Base-by-base conservation (phyloP, 2,888 invertebrate species). In the Anagyrus pseudococci region DNA sequence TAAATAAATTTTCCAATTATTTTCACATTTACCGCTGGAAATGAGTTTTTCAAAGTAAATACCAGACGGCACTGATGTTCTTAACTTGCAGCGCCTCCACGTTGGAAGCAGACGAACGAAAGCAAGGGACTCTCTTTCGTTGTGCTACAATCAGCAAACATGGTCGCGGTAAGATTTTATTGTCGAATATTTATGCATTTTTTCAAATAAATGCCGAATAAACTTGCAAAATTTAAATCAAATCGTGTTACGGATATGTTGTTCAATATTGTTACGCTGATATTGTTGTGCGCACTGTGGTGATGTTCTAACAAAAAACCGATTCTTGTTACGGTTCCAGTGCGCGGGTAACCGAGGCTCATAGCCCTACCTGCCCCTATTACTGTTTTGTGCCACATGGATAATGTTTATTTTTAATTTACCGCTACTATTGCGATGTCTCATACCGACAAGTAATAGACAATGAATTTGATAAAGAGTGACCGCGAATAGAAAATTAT, bases 91-190 rank as follows among this genome's bases (percentile, higher is more conserved):
- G n/a, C n/a, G n/a, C n/a, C n/a, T n/a, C n/a, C n/a, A n/a, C n/a
- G n/a, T n/a, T n/a, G n/a, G n/a, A n/a, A n/a, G n/a, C n/a, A n/a
- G n/a, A n/a, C n/a, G n/a, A 22, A n/a, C 29, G 26, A 52, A 64
- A 23, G 37, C 26, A 1, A 2, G 2, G 2, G 22, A 20, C 33
- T 8, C 46, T 62, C 61, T 73, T 75, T 71, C 72, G 63, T 69
- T 72, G 66, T 62, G 67, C 63, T 54, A 63, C 64, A 64, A 69
- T 56, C 58, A 62, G 69, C 69, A 70, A 76, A 73, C 61, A 78
- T 78, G 78, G 75, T 73, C 69, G 74, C 69, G 73, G 78, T 78
- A 72, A 77, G 78, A 69, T 50, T 23, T 20, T 64, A 2, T 64
- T 54, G 2, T 22, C 37, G 53, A 50, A 57, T 53, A 26, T 26